These are phyloP conservation scores for Neosalanx taihuensis DNA, from an alignment of 2,797 vertebrate species.

Conservation along the genomic window DNA sequence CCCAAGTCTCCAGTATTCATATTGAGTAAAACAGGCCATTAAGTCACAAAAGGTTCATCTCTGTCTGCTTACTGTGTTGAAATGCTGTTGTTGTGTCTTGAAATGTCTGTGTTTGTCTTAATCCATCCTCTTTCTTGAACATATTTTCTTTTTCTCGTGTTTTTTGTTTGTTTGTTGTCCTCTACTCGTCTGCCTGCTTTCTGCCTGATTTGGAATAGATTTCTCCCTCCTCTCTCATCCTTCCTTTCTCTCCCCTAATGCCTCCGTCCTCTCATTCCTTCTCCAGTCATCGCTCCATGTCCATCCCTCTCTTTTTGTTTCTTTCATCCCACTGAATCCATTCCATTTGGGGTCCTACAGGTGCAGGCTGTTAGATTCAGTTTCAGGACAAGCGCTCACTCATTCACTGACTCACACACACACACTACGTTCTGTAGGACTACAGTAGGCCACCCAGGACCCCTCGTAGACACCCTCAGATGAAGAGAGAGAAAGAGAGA, in stretches of 20 bases:
- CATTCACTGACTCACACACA: neutral
- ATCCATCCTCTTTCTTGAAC: neutral
- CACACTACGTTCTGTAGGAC: constrained; percentile 7
- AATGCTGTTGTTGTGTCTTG: neutral
- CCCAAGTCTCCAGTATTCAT: neutral
- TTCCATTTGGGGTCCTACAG: neutral
- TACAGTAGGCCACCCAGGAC: neutral
- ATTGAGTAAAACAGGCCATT: neutral
- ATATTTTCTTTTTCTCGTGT: neutral
- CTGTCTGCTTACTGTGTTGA: neutral
- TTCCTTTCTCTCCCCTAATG: neutral
- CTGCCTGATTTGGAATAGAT: neutral
- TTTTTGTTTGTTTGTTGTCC: neutral
- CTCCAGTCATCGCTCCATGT: neutral
- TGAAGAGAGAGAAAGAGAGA: constrained; percentile 14
- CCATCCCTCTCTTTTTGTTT: neutral
- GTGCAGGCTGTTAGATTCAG: neutral
- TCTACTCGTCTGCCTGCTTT: neutral
- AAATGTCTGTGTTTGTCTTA: neutral
- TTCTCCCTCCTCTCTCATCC: too few relatives aligned
- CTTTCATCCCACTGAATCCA: neutral
- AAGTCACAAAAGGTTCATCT: too few relatives aligned
- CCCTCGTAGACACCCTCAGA: constrained; percentile 1
- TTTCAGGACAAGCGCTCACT: neutral
- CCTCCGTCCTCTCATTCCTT: neutral